phyloP scores from a whole-genome alignment of 1,140 invertebrate genomes.

The Aphis gossypii region DNA sequence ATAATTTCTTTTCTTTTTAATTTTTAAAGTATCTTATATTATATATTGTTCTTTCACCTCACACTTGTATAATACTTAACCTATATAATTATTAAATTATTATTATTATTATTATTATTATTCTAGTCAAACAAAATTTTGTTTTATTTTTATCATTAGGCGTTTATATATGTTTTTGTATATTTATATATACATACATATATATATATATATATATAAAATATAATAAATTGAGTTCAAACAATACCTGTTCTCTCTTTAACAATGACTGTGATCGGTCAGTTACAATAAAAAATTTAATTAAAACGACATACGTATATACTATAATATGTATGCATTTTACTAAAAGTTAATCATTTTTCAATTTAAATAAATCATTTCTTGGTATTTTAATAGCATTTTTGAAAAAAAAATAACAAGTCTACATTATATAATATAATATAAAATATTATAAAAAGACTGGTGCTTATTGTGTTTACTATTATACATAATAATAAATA shows the following conservation, averaged over 20 bases:
- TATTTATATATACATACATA: neutral
- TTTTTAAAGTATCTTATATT: constrained; percentile 48
- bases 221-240: constrained; percentile 38
- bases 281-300: neutral
- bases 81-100: constrained; percentile 32
- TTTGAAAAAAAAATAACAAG: constrained; percentile 1
- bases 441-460: constrained; percentile 51
- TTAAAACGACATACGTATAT: neutral
- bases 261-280: neutral
- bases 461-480: constrained; percentile 52
- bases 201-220: constrained; percentile 29
- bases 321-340: constrained; percentile 1
- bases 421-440: constrained; percentile 38
- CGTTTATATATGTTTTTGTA: constrained; percentile 24
- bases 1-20: constrained; percentile 43
- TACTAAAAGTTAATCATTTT: neutral
- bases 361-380: constrained; percentile 32
- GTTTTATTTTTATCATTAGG: constrained; percentile 53
- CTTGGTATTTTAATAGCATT: constrained; percentile 38
- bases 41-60: constrained; percentile 55
- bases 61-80: constrained; percentile 58
- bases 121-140: constrained; percentile 53
- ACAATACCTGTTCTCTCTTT: constrained; percentile 13
- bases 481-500: constrained; percentile 36
- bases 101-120: constrained; percentile 23